Evolutionary conservation across 1,140 invertebrate genomes (phyloP).

Genomic region (Heliconius hewitsoni): DNA sequence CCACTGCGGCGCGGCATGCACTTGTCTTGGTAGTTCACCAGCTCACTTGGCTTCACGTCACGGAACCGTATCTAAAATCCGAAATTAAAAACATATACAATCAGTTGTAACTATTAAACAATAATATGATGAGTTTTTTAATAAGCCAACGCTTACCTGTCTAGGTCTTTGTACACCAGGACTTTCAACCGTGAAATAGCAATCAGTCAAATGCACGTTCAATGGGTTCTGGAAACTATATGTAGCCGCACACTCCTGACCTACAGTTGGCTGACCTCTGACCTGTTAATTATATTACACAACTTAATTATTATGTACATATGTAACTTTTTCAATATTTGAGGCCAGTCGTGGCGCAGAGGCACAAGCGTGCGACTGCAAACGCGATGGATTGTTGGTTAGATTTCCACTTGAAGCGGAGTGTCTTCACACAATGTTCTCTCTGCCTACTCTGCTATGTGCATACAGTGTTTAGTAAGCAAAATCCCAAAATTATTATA

Average conservation of each 20-base stretch:
- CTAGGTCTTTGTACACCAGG: conserved; percentile 84
- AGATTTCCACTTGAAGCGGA: too few species aligned
- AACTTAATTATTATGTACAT: background rate
- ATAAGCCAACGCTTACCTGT: conserved; percentile 63
- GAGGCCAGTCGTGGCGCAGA: too few species aligned
- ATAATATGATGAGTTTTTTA: background rate
- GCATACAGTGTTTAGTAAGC: too few species aligned
- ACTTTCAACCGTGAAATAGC: conserved; percentile 86
- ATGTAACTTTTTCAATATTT: background rate
- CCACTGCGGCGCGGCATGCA: conserved; percentile 82
- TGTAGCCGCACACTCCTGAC: conserved; percentile 74
- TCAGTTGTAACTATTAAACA: background rate
- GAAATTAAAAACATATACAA: background rate
- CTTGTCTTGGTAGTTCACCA: conserved; percentile 81
- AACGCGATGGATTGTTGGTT: too few species aligned
- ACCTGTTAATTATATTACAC: conserved; percentile 57
- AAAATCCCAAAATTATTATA: background rate
- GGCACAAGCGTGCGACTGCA: too few species aligned
- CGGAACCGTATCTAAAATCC: conserved; percentile 76
- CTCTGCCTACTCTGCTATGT: too few species aligned
- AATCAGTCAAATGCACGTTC: conserved; percentile 82
- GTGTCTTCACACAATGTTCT: too few species aligned
- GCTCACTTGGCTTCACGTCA: conserved; percentile 83
- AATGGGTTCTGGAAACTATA: conserved; percentile 87
- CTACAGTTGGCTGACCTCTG: conserved; percentile 70